Evolutionary conservation across 2,797 vertebrate species (phyloP), one percentile per base, ranked within the genome.

Genomic region (Chrysocyon brachyurus): DNA sequence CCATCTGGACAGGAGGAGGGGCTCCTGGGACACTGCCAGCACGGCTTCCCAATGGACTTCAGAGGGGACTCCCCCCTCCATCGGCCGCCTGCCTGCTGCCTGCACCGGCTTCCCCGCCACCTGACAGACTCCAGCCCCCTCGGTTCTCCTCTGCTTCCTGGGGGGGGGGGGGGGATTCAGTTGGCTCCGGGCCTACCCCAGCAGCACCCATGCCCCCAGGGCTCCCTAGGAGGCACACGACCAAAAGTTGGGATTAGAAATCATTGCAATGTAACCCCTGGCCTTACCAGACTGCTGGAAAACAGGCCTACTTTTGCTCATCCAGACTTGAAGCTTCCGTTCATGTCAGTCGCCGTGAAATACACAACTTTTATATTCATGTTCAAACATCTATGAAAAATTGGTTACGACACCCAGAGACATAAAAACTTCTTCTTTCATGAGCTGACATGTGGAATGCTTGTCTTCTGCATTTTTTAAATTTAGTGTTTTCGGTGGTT

Each of bases 81-180:
- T 28, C 31, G 36, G 36, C 54, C 56, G 40, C 61, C 81, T 73
- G 57, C 81, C 17, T 8, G 40, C 40, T 46, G 40, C 40, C 40
- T 46, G 40, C 40, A 1, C 40, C 7, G 1, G 40, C 40, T 46
- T 46, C 40, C 40, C 40, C 1, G 7, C 40, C 6, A 8, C 40
- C 40, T 46, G 40, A 46, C 40, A 46, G 40, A 46, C 40, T 46
- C 40, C 7, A 1, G 22, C 36, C 16, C 56, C 28, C 26, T 64
- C 1, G 1, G 33, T 79, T 40, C 12, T 17, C 0, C 49, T 49
- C 54, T 49, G 11, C 22, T 46, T 36, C 10, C 31, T 40, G 1
- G 40, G 40, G 1, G 6, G 40, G 0, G 57, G 54, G 31, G 10
- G 0, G 26, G n/a, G 15, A 19, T 21, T 24, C 12, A 5, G n/a